Evolutionary conservation across 2,797 vertebrate species (phyloP).

Genomic region (Neoniphon sammara): DNA sequence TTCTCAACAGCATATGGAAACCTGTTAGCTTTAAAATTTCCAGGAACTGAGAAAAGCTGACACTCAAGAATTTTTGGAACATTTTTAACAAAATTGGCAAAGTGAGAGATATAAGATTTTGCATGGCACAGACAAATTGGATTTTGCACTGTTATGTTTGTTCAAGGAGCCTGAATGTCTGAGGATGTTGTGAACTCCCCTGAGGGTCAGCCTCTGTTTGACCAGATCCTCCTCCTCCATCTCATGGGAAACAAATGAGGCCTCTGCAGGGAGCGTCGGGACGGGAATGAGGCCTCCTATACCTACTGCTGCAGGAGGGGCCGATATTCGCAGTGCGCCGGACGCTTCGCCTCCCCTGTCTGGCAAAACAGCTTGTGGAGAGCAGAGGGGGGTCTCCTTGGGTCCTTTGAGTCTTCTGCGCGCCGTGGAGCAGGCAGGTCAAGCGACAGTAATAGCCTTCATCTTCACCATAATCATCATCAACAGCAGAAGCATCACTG

Average conservation of each 20-base stretch:
- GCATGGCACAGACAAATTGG: not conserved
- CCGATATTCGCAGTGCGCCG: slow-evolving; percentile 46
- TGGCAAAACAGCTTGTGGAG: slow-evolving; percentile 46
- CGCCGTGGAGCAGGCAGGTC: slow-evolving; percentile 55
- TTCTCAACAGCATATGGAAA: too few relatives aligned
- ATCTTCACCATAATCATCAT: slow-evolving; percentile 69
- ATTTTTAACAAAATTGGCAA: not conserved
- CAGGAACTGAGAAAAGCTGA: not conserved
- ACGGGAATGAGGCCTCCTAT: slow-evolving; percentile 22
- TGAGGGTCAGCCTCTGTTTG: slow-evolving; percentile 44
- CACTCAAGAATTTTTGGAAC: not conserved
- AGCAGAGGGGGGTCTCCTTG: slow-evolving; percentile 45
- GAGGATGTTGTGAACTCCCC: slow-evolving; percentile 45
- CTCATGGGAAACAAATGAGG: slow-evolving; percentile 52
- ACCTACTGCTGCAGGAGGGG: slow-evolving; percentile 19
- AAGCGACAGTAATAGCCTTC: slow-evolving; percentile 75
- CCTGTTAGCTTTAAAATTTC: not conserved
- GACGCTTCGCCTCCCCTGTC: slow-evolving; percentile 32
- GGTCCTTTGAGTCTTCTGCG: slow-evolving; percentile 69
- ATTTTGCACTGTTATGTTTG: slow-evolving; percentile 33
- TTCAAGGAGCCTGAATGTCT: slow-evolving; percentile 38
- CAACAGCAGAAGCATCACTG: slow-evolving; percentile 42
- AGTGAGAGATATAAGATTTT: not conserved
- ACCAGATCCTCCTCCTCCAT: slow-evolving; percentile 21
- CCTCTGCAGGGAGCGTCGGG: slow-evolving; percentile 45